Evolutionary conservation across 2,888 invertebrate genomes (phyloP).

Genomic region (Metallyticus violacea): DNA sequence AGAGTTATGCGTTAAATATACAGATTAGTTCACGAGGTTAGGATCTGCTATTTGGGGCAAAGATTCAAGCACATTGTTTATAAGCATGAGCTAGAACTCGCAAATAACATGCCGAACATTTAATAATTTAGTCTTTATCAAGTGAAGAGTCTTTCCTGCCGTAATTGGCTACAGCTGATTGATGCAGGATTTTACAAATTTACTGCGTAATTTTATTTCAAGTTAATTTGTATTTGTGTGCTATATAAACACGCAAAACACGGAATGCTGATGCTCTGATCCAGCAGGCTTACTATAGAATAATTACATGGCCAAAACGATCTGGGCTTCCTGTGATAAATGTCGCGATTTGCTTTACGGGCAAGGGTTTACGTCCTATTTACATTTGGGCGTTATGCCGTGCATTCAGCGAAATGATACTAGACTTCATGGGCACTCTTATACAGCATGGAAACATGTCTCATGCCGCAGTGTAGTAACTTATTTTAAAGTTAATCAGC

Average conservation of each 20-base stretch:
- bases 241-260: not conserved
- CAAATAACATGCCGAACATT: not conserved
- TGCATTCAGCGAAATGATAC: not conserved
- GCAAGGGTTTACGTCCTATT: not conserved
- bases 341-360: not conserved
- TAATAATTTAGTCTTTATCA: not conserved
- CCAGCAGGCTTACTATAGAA: not conserved
- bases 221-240: not conserved
- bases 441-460: no score
- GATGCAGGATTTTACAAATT: not conserved
- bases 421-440: no score
- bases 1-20: no score
- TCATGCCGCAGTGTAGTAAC: no score
- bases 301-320: not conserved
- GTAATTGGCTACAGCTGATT: not conserved
- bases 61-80: no score
- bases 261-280: not conserved
- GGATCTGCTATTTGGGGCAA: no score
- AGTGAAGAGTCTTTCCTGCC: not conserved
- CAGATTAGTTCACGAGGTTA: no score
- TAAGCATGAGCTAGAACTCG: no score
- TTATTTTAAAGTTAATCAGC: no score
- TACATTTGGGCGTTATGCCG: not conserved
- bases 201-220: not conserved
- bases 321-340: not conserved